A percentile compares a stretch with the other conserved stretches of the same genome.
Conservation (phyloP, 2,113 vertebrate genomes). For the Otis tarda region DNA sequence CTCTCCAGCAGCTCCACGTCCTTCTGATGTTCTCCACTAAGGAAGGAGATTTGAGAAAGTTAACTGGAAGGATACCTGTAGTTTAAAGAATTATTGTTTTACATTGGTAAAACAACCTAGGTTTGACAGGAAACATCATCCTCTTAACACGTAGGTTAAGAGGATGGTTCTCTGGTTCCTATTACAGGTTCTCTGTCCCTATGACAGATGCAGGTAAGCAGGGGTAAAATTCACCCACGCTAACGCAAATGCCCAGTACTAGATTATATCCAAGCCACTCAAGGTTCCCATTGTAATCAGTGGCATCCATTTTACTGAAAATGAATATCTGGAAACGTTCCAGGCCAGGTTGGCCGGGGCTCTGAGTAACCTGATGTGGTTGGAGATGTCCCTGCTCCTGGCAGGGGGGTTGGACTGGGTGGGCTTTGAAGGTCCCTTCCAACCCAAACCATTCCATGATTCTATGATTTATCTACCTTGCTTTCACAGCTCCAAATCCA, state of each 20-base stretch:
- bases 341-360: too few species aligned
- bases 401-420: too few species aligned
- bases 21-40: background rate
- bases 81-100: background rate
- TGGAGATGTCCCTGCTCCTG: too few species aligned
- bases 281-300: background rate
- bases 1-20: too few species aligned
- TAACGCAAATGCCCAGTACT: background rate
- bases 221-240: background rate
- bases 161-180: background rate
- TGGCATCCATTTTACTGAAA: background rate
- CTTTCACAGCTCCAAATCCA: background rate
- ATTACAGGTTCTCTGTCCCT: background rate
- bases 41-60: background rate
- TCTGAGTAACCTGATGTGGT: too few species aligned
- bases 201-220: background rate
- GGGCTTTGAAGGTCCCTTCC: too few species aligned
- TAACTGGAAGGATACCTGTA: background rate
- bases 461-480: background rate
- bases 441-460: too few species aligned
- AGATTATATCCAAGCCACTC: background rate
- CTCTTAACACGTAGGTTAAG: background rate
- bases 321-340: too few species aligned
- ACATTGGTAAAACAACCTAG: background rate
- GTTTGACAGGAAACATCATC: background rate